phyloP scores from a whole-genome alignment of 2,797 vertebrate genomes.

The Protosalanx chinensis region DNA sequence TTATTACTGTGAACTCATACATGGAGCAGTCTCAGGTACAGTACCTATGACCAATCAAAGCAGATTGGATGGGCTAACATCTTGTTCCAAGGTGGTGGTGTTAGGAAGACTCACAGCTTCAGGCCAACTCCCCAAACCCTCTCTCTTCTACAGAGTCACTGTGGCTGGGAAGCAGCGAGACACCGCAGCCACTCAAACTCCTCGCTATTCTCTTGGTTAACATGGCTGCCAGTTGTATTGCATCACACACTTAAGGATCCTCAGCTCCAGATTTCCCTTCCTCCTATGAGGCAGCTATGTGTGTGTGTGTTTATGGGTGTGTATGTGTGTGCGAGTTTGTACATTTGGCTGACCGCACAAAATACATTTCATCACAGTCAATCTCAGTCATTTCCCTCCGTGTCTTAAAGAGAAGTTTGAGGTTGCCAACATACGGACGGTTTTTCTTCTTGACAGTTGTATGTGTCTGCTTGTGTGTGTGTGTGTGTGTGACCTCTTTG shows the following conservation, averaged over 20 bases:
- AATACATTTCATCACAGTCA: constrained; percentile 51
- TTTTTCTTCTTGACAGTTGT: constrained; percentile 38
- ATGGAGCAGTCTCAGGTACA: too few species aligned
- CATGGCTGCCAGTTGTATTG: constrained; percentile 65
- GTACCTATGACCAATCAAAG: too few species aligned
- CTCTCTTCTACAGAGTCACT: constrained; percentile 24
- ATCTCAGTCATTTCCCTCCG: constrained; percentile 54
- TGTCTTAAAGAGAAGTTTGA: constrained; percentile 62
- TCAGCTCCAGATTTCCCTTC: constrained; percentile 58
- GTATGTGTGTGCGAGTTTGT: constrained; percentile 12
- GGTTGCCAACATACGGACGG: constrained; percentile 66
- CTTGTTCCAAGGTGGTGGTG: too few species aligned
- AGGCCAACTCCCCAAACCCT: neutral
- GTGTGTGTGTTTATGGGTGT: constrained; percentile 9
- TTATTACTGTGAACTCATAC: too few species aligned
- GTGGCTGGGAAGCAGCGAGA: constrained; percentile 28
- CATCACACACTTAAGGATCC: constrained; percentile 56
- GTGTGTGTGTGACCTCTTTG: constrained; percentile 47
- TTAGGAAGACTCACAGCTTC: neutral
- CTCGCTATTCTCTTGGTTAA: constrained; percentile 63
- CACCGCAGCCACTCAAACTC: constrained; percentile 37
- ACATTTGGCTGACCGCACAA: constrained; percentile 51
- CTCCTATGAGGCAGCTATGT: constrained; percentile 45
- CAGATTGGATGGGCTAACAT: too few species aligned
- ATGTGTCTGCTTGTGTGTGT: constrained; percentile 15